These are phyloP conservation scores for Lathronympha strigana DNA, from an alignment of 2,888 invertebrate species.

Conservation along the genomic window DNA sequence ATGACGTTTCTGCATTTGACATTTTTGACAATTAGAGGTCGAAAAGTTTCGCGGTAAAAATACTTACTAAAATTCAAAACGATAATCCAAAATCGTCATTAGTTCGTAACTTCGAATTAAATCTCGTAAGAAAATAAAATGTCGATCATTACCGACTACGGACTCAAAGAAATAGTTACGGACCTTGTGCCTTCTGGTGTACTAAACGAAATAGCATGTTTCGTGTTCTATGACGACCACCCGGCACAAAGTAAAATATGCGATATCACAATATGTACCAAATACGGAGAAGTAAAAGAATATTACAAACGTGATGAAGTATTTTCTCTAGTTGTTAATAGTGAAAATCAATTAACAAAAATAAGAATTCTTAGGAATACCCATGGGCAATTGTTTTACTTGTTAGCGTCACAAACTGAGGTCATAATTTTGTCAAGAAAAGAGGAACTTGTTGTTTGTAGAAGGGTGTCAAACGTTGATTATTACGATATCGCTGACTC, in stretches of 20 bases:
- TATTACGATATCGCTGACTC: constrained; percentile 60
- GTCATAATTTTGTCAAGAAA: constrained; percentile 61
- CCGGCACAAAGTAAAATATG: constrained; percentile 59
- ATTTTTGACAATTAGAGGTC: background rate
- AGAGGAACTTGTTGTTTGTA: constrained; percentile 51
- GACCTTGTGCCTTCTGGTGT: constrained; percentile 62
- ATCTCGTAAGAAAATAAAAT: constrained; percentile 41
- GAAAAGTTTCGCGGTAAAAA: background rate
- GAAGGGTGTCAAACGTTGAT: constrained; percentile 57
- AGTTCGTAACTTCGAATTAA: background rate
- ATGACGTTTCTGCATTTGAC: no score
- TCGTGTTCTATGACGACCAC: constrained; percentile 69
- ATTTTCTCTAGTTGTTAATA: constrained; percentile 52
- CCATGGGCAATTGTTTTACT: constrained; percentile 64
- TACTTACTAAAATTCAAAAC: background rate
- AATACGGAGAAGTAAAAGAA: constrained; percentile 64
- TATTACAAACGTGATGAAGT: constrained; percentile 61
- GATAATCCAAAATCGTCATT: background rate
- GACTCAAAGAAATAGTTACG: constrained; percentile 52
- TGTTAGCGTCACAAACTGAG: constrained; percentile 56
- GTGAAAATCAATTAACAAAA: constrained; percentile 47
- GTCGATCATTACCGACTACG: constrained; percentile 52
- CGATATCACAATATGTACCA: constrained; percentile 67
- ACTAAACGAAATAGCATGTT: constrained; percentile 61
- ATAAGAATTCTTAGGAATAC: constrained; percentile 63